Conservation (phyloP, 37 sponge, comb jelly and placozoan genomes). For the Dysidea cf. avara region DNA sequence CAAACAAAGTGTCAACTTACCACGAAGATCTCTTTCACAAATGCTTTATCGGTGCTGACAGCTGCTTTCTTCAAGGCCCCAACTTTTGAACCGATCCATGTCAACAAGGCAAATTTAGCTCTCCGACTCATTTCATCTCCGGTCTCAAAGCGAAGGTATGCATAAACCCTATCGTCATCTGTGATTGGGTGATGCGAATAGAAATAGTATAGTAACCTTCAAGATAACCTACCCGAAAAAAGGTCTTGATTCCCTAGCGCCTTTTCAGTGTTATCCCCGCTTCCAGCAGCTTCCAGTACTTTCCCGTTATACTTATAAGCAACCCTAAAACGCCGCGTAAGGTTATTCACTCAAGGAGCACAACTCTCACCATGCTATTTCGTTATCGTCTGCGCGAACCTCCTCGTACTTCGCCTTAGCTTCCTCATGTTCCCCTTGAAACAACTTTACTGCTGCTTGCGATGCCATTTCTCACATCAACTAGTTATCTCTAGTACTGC, state of each 20-base stretch:
- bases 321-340: slow-evolving; percentile 41
- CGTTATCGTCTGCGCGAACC: slow-evolving; percentile 56
- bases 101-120: slow-evolving; percentile 90
- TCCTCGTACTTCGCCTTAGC: slow-evolving; percentile 56
- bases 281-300: slow-evolving; percentile 6
- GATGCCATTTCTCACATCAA: too few relatives aligned
- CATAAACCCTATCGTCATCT: slow-evolving; percentile 71
- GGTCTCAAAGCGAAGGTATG: slow-evolving; percentile 74
- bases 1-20: too few relatives aligned
- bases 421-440: slow-evolving; percentile 33
- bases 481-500: too few relatives aligned
- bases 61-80: slow-evolving; percentile 87
- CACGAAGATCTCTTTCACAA: slow-evolving; percentile 66
- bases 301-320: slow-evolving; percentile 52
- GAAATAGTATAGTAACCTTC: neutral
- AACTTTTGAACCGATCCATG: slow-evolving; percentile 88
- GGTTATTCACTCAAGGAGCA: neutral
- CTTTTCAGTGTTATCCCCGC: slow-evolving; percentile 41
- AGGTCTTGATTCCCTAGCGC: too few relatives aligned
- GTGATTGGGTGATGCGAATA: neutral
- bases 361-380: slow-evolving; percentile 56
- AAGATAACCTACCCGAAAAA: too few relatives aligned
- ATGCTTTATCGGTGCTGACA: slow-evolving; percentile 94
- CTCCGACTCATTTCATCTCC: slow-evolving; percentile 95
- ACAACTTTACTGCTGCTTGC: neutral